phyloP scores from a whole-genome alignment of 2,113 vertebrate species.

The Carlito syrichta region DNA sequence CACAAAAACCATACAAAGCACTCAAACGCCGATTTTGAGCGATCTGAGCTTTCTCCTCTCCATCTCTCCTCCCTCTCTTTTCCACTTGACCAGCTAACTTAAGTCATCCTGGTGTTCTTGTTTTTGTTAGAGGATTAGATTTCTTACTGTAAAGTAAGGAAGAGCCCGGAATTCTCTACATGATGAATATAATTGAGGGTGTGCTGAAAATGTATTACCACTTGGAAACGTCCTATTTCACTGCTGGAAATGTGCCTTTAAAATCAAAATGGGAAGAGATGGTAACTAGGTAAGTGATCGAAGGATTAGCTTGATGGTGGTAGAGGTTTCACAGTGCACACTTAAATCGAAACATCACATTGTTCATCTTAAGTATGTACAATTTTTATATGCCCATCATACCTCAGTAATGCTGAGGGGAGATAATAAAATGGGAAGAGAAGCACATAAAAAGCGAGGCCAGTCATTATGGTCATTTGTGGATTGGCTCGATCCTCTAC shows the following conservation, averaged over 20 bases:
- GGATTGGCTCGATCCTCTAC: not conserved
- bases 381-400: not conserved
- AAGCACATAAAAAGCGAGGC: too few relatives aligned
- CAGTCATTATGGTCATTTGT: not conserved
- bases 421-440: not conserved
- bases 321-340: not conserved
- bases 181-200: not conserved
- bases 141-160: not conserved
- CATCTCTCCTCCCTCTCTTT: not conserved
- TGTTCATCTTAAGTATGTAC: not conserved
- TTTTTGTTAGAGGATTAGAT: not conserved
- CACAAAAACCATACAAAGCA: not conserved
- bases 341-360: not conserved
- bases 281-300: not conserved
- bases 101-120: not conserved
- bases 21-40: too few relatives aligned
- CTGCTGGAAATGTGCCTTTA: not conserved
- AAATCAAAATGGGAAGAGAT: not conserved
- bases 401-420: not conserved
- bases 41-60: rapidly evolving
- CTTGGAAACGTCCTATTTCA: not conserved
- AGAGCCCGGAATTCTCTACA: not conserved
- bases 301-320: not conserved
- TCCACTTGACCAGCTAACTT: not conserved
- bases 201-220: not conserved